Evolutionary conservation across 2,888 invertebrate genomes (phyloP), one percentile per base, ranked within the genome.

Genomic region (Belgica antarctica): DNA sequence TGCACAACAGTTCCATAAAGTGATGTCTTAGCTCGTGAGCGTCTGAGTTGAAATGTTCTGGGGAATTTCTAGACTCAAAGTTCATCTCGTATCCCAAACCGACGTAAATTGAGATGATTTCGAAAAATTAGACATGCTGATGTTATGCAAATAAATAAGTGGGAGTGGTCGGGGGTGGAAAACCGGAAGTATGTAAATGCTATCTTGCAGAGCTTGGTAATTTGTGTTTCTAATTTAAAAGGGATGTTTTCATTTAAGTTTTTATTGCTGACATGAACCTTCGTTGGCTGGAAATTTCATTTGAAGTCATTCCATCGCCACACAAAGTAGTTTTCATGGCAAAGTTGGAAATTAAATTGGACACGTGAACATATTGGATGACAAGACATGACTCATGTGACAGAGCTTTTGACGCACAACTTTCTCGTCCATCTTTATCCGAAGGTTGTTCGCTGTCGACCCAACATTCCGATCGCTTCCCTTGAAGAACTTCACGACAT

Each of bases 171-270:
- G n/a, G n/a, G n/a, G n/a, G n/a, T n/a, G 2, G 19, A 52, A n/a
- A 3, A 19, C 5, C 52, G 52, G 17, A 52, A 52, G 22, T n/a
- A 52, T 52, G 52, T 52, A 52, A 52, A 52, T 52, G 22, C 22
- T 52, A 22, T 52, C 12, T n/a, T 22, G 17, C 7, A 8, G 8
- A 17, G 22, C 5, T 22, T 17, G 19, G 22, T 22, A 52, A 52
- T 52, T 52, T 52, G 52, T 52, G 19, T 52, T 22, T 52, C 22
- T 52, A 7, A 52, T 52, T 46, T 52, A 52, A 52, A 52, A 52
- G 22, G 52, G 52, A 52, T 52, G 52, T 52, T 31, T 12, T 31
- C 52, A n/a, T n/a, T 41, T 41, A 5, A 12, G 15, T n/a, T n/a
- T n/a, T n/a, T n/a, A n/a, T n/a, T n/a, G n/a, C 10, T 41, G n/a